phyloP scores from a whole-genome alignment of 2,113 vertebrate species.

The Pristiophorus japonicus region DNA sequence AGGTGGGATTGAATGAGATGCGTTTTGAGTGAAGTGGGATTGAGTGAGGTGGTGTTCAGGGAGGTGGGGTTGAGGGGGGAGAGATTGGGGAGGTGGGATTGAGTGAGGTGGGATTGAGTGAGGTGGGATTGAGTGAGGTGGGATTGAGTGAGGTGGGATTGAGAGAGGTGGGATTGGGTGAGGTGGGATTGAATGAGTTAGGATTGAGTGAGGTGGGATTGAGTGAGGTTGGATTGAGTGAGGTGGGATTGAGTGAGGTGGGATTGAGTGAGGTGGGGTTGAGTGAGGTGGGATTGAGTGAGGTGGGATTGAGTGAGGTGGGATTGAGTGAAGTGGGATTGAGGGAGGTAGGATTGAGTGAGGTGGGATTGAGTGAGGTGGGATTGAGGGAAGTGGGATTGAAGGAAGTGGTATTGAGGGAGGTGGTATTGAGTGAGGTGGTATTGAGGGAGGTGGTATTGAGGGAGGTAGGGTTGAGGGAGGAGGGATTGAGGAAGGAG shows the following conservation, averaged over 20 bases:
- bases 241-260: constrained; percentile 28
- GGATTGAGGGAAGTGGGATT: too few species aligned
- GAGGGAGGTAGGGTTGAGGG: too few species aligned
- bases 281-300: not conserved
- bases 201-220: constrained; percentile 34
- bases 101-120: not conserved
- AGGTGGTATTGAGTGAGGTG: too few species aligned
- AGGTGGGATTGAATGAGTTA: constrained; percentile 37
- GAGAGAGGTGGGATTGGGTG: constrained; percentile 18
- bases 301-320: not conserved
- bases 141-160: not conserved
- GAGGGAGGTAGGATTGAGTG: constrained; percentile 45
- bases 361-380: constrained; percentile 4
- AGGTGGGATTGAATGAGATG: too few species aligned
- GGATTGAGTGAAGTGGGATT: constrained; percentile 45
- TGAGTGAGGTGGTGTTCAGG: not conserved
- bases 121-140: not conserved
- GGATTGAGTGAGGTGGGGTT: too few species aligned
- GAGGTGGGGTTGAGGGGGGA: not conserved
- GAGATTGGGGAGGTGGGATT: not conserved
- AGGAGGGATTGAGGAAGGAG: constrained; percentile 32
- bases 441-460: too few species aligned
- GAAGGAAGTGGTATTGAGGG: too few species aligned
- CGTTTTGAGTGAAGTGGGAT: too few species aligned
- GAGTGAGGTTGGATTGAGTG: not conserved